phyloP scores from a whole-genome alignment of 2,888 invertebrate species.

The Andrena flavipes region DNA sequence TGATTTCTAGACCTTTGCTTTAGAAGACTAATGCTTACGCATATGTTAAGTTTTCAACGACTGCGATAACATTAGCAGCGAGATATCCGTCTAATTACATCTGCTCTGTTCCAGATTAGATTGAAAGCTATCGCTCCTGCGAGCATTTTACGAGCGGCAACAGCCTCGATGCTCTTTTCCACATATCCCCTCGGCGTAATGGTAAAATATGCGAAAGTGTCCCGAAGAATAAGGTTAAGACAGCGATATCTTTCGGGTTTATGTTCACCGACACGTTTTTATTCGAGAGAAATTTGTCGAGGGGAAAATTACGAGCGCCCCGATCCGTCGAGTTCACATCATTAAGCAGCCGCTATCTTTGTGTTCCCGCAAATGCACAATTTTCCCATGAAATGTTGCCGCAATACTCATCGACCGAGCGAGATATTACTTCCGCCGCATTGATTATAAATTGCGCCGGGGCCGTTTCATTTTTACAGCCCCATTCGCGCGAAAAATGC shows the following conservation, averaged over 20 bases:
- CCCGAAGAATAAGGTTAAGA: slow-evolving; percentile 19
- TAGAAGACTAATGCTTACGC: not conserved
- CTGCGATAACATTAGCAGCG: not conserved
- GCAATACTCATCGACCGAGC: slow-evolving; percentile 12
- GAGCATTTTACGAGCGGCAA: not conserved
- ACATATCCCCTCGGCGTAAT: not conserved
- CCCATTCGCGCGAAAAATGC: slow-evolving; percentile 51
- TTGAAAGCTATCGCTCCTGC: not conserved
- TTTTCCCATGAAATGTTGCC: slow-evolving; percentile 38
- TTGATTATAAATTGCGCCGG: slow-evolving; percentile 47
- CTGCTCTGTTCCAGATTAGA: not conserved
- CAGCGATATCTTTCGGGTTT: slow-evolving; percentile 5
- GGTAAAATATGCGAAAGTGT: slow-evolving; percentile 31
- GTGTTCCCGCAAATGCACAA: not conserved
- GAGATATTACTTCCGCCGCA: slow-evolving; percentile 43
- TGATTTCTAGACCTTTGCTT: not conserved
- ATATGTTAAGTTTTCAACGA: not conserved
- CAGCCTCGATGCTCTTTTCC: not conserved
- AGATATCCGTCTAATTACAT: not conserved
- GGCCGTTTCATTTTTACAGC: slow-evolving; percentile 45
- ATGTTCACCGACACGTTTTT: slow-evolving; percentile 2
- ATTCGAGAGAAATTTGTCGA: slow-evolving; percentile 35
- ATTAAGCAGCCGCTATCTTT: slow-evolving; percentile 23
- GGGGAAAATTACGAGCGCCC: slow-evolving; percentile 2
- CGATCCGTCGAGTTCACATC: not conserved